phyloP scores from a whole-genome alignment of 2,113 vertebrate genomes.

The Girardinichthys multiradiatus region DNA sequence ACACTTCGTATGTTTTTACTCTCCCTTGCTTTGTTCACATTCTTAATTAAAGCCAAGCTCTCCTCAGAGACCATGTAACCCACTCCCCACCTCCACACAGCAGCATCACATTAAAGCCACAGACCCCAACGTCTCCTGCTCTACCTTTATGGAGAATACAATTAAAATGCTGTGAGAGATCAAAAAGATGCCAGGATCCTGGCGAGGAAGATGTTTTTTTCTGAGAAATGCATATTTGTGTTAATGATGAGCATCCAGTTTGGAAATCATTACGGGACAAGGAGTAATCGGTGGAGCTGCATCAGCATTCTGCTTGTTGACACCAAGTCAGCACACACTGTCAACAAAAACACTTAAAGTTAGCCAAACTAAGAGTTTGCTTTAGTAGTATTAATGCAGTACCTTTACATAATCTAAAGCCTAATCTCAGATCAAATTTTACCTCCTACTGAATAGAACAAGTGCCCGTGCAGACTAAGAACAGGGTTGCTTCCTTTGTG shows the following conservation, averaged over 20 bases:
- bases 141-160: constrained; percentile 78
- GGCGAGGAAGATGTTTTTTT: constrained; percentile 74
- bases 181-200: constrained; percentile 77
- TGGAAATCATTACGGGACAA: constrained; percentile 79
- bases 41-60: constrained; percentile 81
- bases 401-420: too few relatives aligned
- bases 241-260: constrained; percentile 79
- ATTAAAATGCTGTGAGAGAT: constrained; percentile 79
- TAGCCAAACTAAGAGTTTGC: neutral
- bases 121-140: constrained; percentile 54
- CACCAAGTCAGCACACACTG: constrained; percentile 24
- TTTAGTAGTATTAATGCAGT: neutral
- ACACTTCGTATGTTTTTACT: constrained; percentile 80
- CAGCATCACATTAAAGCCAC: constrained; percentile 77
- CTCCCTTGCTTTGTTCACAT: constrained; percentile 77
- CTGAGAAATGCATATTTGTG: constrained; percentile 79
- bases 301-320: constrained; percentile 71
- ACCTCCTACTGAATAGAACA: neutral
- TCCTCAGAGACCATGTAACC: constrained; percentile 77
- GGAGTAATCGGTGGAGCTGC: constrained; percentile 75
- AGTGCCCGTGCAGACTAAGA: too few relatives aligned
- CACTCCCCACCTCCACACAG: constrained; percentile 65
- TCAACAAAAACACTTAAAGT: neutral
- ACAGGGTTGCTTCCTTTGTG: too few relatives aligned
- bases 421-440: too few relatives aligned